Evolutionary conservation across 2,888 invertebrate genomes (phyloP).

Genomic region (Dasypogon diadema): DNA sequence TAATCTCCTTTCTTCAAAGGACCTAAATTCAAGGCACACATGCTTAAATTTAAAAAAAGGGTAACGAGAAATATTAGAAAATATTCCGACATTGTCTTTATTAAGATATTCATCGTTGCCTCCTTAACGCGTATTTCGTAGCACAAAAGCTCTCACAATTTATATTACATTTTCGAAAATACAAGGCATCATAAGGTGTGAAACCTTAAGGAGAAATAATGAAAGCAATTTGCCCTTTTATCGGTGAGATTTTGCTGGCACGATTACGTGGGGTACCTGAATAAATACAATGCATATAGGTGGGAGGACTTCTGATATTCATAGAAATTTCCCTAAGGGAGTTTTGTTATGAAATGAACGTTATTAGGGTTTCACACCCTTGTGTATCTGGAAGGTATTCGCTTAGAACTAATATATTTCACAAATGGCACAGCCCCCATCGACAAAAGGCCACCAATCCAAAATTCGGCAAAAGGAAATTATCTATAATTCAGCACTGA

Average conservation of each 20-base stretch:
- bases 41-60: no score
- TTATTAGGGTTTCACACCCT: slow-evolving; percentile 8
- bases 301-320: slow-evolving; percentile 23
- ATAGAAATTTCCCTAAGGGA: slow-evolving; percentile 25
- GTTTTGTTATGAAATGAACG: slow-evolving; percentile 17
- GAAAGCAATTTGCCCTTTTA: slow-evolving; percentile 22
- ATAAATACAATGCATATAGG: slow-evolving; percentile 11
- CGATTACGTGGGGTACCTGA: slow-evolving; percentile 8
- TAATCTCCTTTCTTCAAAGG: no score
- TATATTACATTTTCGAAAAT: no score
- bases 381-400: slow-evolving; percentile 14
- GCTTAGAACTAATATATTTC: slow-evolving; percentile 1
- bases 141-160: no score
- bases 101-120: no score
- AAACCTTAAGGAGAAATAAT: slow-evolving; percentile 11
- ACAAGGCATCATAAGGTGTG: not conserved
- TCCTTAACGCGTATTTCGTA: no score
- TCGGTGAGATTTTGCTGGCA: slow-evolving; percentile 11
- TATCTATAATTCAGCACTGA: slow-evolving; percentile 30
- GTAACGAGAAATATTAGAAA: no score
- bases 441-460: slow-evolving; percentile 8
- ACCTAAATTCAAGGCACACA: no score
- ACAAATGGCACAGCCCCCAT: not conserved
- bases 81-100: no score
- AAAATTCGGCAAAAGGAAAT: not conserved